A percentile compares a stretch with the other conserved stretches of the same genome.
phyloP scores from a whole-genome alignment of 2,888 invertebrate genomes.

The Lamellibrachia columna region DNA sequence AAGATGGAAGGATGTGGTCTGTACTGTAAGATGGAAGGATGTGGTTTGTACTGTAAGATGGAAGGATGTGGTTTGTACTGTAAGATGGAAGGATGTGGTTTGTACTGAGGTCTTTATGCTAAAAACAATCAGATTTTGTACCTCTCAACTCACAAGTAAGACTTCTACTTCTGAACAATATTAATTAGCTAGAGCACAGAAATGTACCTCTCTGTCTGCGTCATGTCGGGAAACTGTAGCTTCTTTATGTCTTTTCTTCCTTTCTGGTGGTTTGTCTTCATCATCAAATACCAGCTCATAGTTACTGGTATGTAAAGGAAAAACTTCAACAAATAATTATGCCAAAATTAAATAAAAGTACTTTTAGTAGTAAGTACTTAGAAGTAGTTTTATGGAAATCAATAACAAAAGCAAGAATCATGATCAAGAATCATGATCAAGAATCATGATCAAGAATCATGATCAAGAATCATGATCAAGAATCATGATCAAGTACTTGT shows the following conservation, averaged over 20 bases:
- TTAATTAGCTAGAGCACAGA: background rate
- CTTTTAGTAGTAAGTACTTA: background rate
- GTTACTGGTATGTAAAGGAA: background rate
- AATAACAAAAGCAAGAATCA: background rate
- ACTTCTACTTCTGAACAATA: background rate
- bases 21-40: too few relatives aligned
- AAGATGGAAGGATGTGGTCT: too few relatives aligned
- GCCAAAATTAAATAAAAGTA: background rate
- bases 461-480: too few relatives aligned
- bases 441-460: too few relatives aligned
- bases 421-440: too few relatives aligned
- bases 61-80: too few relatives aligned
- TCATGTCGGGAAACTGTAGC: background rate
- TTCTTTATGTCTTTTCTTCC: background rate
- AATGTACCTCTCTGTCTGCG: background rate
- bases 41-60: too few relatives aligned
- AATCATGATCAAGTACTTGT: background rate
- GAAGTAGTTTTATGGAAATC: background rate
- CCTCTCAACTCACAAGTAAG: background rate
- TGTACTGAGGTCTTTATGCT: too few relatives aligned
- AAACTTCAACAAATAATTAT: background rate
- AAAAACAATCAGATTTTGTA: background rate
- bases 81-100: too few relatives aligned
- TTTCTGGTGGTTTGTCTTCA: background rate
- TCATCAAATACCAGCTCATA: constrained; percentile 11